Conservation (phyloP, 2,888 invertebrate species). For the Eilema caniola region DNA sequence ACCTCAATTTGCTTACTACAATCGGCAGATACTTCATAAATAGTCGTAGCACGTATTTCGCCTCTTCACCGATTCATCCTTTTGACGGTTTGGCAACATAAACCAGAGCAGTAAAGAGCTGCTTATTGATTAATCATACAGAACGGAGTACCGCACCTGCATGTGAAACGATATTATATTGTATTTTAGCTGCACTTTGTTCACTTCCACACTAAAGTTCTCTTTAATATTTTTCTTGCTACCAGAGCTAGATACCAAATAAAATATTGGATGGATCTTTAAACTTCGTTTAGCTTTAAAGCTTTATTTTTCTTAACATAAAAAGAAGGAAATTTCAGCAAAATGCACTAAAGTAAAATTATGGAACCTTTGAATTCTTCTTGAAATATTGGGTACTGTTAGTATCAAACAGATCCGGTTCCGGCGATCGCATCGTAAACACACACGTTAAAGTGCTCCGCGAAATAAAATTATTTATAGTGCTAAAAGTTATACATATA, state of each 20-base stretch:
- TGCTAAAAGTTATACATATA: too few species aligned
- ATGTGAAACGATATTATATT: slow-evolving; percentile 34
- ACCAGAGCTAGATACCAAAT: neutral
- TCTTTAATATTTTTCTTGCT: slow-evolving; percentile 26
- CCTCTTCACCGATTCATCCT: neutral
- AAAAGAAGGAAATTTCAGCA: neutral
- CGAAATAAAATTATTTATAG: too few species aligned
- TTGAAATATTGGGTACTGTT: neutral
- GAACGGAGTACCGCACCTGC: slow-evolving; percentile 25
- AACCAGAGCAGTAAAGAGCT: neutral
- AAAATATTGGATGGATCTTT: neutral
- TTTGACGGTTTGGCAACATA: neutral
- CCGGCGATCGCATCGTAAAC: too few species aligned
- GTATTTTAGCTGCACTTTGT: slow-evolving; percentile 21
- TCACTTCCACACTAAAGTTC: slow-evolving; percentile 23
- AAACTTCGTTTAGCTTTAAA: neutral
- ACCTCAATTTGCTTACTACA: slow-evolving; percentile 2
- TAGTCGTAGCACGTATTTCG: neutral
- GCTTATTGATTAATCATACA: slow-evolving; percentile 6
- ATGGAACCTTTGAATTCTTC: neutral
- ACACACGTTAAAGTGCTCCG: too few species aligned
- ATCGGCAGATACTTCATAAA: neutral
- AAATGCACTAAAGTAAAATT: too few species aligned
- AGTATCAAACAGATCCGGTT: too few species aligned
- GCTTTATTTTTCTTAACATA: neutral